Evolutionary conservation across 92 coral and sea anemone species (phyloP).

Genomic region (Pocillopora grandis): DNA sequence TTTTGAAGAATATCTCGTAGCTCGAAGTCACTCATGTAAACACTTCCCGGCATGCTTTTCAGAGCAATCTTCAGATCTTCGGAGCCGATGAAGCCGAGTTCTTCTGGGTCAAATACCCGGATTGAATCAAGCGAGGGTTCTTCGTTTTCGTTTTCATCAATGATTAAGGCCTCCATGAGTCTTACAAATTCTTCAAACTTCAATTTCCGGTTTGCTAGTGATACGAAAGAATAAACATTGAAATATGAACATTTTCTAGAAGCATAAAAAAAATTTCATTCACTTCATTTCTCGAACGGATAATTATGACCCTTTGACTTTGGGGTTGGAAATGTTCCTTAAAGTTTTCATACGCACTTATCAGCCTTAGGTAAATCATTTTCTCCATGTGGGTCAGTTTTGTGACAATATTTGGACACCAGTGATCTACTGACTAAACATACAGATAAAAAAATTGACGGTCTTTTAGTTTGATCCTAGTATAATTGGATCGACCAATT

Average conservation of each 20-base stretch:
- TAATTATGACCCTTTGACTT: too few relatives aligned
- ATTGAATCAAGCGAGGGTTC: slow-evolving; percentile 48
- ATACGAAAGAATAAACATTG: background rate
- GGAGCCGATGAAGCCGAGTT: slow-evolving; percentile 69
- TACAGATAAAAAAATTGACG: too few relatives aligned
- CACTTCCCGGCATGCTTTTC: slow-evolving; percentile 75
- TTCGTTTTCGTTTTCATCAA: slow-evolving; percentile 48
- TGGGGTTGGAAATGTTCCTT: too few relatives aligned
- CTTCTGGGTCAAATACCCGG: slow-evolving; percentile 79
- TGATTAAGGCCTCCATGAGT: slow-evolving; percentile 57
- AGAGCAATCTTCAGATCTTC: slow-evolving; percentile 69
- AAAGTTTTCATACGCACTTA: too few relatives aligned
- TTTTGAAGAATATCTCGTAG: slow-evolving; percentile 58
- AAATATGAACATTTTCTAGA: background rate
- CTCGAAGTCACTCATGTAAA: slow-evolving; percentile 56
- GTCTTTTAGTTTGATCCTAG: too few relatives aligned
- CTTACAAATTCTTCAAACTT: slow-evolving; percentile 61
- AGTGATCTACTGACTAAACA: too few relatives aligned
- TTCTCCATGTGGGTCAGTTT: too few relatives aligned
- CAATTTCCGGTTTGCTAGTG: slow-evolving; percentile 49
- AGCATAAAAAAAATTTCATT: background rate
- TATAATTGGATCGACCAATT: background rate
- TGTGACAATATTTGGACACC: too few relatives aligned
- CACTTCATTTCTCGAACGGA: too few relatives aligned
- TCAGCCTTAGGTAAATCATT: too few relatives aligned